These are phyloP conservation scores for Syngnathoides biaculeatus DNA, from an alignment of 2,113 vertebrate genomes.

Conservation along the genomic window DNA sequence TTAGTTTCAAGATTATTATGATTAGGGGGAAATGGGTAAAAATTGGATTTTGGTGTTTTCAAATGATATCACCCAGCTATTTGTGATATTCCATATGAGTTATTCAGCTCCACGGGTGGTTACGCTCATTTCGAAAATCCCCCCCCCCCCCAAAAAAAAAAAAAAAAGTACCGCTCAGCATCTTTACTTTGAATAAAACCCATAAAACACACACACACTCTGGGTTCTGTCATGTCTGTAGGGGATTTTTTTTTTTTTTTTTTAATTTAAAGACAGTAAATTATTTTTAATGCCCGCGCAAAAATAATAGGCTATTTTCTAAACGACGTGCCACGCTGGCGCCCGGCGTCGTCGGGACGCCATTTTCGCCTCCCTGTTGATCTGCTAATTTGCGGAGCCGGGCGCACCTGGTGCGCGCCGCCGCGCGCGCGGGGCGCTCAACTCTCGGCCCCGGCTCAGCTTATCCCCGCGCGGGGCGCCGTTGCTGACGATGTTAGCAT, in stretches of 20 bases:
- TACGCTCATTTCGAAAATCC: not conserved
- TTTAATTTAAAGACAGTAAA: constrained; percentile 71
- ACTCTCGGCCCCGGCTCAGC: constrained; percentile 45
- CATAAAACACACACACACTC: constrained; percentile 6
- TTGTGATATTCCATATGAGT: not conserved
- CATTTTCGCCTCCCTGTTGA: constrained; percentile 75
- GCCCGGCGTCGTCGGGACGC: constrained; percentile 70
- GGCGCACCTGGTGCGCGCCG: constrained; percentile 77
- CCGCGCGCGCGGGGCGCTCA: constrained; percentile 57
- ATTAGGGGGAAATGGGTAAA: not conserved
- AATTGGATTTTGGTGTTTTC: not conserved
- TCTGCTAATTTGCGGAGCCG: constrained; percentile 74
- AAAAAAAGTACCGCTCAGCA: not conserved
- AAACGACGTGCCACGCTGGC: constrained; percentile 74
- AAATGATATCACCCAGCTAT: not conserved
- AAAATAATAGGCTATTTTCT: constrained; percentile 80
- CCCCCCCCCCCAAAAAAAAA: too few relatives aligned
- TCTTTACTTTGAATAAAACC: not conserved
- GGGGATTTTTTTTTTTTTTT: constrained; percentile 70
- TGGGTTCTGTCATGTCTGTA: constrained; percentile 56
- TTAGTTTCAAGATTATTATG: too few relatives aligned
- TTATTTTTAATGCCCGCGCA: constrained; percentile 76
- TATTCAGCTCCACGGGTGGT: not conserved
- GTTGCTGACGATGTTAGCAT: constrained; percentile 63
- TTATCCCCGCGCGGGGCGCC: constrained; percentile 62